Base-by-base conservation (phyloP, 1,140 invertebrate species). In the Rhyacophila brunnea region DNA sequence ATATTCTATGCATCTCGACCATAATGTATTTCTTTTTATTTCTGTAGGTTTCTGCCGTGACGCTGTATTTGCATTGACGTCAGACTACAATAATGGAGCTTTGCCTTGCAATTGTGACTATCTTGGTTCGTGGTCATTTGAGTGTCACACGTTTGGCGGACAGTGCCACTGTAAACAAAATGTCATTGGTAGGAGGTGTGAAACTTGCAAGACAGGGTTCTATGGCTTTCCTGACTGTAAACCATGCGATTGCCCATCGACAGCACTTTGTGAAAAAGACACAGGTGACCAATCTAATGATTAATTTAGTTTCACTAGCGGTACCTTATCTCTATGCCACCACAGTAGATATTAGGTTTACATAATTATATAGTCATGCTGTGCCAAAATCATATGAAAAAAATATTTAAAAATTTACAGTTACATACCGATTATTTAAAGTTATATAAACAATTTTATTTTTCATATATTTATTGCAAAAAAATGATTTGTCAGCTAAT, bases 151-250 rank as follows among this genome's bases (percentile, higher is more conserved):
- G 32, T 97, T 96, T 71, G 97, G 97, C 0, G 98, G 98, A 0
- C 95, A 99, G 70, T 99, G 98, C 72, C 84, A 86, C 0, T 99
- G 98, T 71, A 91, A 89, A 67, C 82, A 87, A 0, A 94, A 99
- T 72, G 88, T 99, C 0, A 98, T 99, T 64, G 97, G 95, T 35
- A 80, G 96, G 43, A 85, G 85, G 17, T 99, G 97, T 73, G 89
- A 90, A 35, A 83, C 86, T 11, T 99, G 97, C 72, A 85, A 86
- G 59, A 93, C 93, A 7, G 96, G 95, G 1, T 98, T 87, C 73
- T 98, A 87, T 68, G 94, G 95, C 0, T 99, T 98, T 70, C 98
- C 98, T 0, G 86, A 96, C 65, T 99, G 97, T 73, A 86, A 85
- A 67, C 85, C 86, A 0, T 96, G 94, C 66, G 83, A 90, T 51